Evolutionary conservation across 2,113 vertebrate species (phyloP), one percentile per base, ranked within the genome.

Genomic region (Hemiscyllium ocellatum): DNA sequence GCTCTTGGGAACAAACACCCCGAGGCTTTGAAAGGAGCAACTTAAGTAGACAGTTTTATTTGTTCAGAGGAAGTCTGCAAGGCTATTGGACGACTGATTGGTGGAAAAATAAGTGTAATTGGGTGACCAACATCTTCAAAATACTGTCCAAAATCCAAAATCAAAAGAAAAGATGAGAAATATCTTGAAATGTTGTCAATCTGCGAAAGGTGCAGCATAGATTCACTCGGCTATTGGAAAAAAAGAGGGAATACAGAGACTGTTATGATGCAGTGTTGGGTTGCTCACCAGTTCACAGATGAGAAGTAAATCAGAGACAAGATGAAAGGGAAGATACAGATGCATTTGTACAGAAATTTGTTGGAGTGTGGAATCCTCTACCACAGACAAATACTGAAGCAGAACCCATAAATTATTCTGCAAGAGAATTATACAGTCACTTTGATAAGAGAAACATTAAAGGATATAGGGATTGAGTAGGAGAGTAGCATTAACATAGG

Each of bases 401-500:
- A 90, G 2, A 90, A 26, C 13, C 52, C 26, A 90, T 90, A 90
- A 90, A 90, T 90, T 90, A 90, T 90, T 90, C 87, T 61, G 29
- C 61, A 90, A 90, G 87, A 52, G 87, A 90, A 90, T 90, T 65
- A 90, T 4, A 61, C 33, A 52, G 26, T 56, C 61, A 29, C 52
- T 61, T 65, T 90, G 87, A 61, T 52, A 90, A 90, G 12, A 61
- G 12, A 29, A 90, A 17, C 52, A 90, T 65, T 90, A 90, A 90
- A 90, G 87, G 29, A 12, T 52, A 33, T 65, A 52, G 12, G 37
- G 52, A 17, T 26, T 10, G 52, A 33, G n/a, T 52, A 86, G 86
- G 24, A 89, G 52, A 61, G 13, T 47, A 50, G 47, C 24, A 52
- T 87, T 24, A 87, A 47, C 24, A 56, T 13, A 52, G 85, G 50